These are phyloP conservation scores for Chelmon rostratus DNA, from an alignment of 2,797 vertebrate genomes.

Conservation along the genomic window DNA sequence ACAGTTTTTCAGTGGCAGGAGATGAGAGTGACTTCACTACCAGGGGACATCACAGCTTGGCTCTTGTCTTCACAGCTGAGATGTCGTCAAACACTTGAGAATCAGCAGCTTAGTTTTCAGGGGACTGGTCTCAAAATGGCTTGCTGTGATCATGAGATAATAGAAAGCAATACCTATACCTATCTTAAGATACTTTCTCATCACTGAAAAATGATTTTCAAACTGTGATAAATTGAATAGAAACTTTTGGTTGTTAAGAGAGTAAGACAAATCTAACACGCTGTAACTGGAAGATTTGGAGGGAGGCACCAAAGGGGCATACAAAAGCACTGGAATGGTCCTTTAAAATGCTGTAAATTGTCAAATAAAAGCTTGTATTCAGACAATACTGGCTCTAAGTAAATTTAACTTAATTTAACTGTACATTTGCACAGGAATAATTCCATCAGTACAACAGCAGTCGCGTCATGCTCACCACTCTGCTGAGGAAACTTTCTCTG, in stretches of 20 bases:
- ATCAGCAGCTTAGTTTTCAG: conserved; percentile 20
- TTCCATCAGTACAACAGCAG: no score
- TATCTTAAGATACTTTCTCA: background rate
- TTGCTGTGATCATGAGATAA: conserved; percentile 1
- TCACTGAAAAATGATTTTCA: background rate
- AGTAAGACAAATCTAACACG: no score
- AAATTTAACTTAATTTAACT: no score
- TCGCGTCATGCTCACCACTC: no score
- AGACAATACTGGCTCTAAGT: no score
- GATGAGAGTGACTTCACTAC: conserved; percentile 8
- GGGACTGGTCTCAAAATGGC: background rate
- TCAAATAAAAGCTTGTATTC: no score
- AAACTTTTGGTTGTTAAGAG: background rate
- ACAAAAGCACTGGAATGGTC: no score
- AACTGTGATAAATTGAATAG: background rate
- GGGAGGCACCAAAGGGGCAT: background rate
- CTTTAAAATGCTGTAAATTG: background rate
- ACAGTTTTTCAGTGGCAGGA: background rate
- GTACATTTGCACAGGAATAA: no score
- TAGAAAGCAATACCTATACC: background rate
- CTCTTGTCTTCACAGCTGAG: conserved; percentile 19
- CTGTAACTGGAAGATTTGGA: background rate
- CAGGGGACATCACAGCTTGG: conserved; percentile 21
- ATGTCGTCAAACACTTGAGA: conserved; percentile 16
- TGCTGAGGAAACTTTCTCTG: no score